Percentiles rank a stretch among this genome's conserved stretches.
Evolutionary conservation across 2,888 invertebrate species (phyloP).

Genomic region (Cacoxenus indagator): DNA sequence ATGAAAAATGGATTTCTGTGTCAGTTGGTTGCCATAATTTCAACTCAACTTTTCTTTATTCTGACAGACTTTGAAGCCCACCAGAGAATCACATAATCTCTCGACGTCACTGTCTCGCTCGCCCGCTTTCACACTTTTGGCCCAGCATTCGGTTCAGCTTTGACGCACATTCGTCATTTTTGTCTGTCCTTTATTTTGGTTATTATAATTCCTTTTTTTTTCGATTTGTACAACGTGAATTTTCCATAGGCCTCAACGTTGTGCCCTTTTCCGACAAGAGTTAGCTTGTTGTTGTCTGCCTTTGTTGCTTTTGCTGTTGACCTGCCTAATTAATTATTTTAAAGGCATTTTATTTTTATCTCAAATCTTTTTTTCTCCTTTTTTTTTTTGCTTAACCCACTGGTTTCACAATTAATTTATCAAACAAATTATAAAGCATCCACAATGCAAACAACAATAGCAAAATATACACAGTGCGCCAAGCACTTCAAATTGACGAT

Average conservation of each 20-base stretch:
- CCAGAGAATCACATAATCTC: background rate
- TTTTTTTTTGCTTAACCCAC: slow-evolving; percentile 32
- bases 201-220: background rate
- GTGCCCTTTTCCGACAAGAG: slow-evolving; percentile 6
- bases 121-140: background rate
- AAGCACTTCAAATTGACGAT: background rate
- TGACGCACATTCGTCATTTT: slow-evolving; percentile 60
- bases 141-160: slow-evolving; percentile 28
- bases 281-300: slow-evolving; percentile 13
- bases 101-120: background rate
- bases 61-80: slow-evolving; percentile 9
- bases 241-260: slow-evolving; percentile 16
- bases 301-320: slow-evolving; percentile 33
- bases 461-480: background rate
- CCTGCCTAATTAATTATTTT: slow-evolving; percentile 61
- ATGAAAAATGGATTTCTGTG: slow-evolving; percentile 63
- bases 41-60: slow-evolving; percentile 31
- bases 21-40: slow-evolving; percentile 63
- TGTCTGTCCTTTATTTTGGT: background rate
- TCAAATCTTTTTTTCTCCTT: slow-evolving; percentile 36
- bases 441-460: slow-evolving; percentile 40
- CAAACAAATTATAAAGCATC: slow-evolving; percentile 58
- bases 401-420: slow-evolving; percentile 56
- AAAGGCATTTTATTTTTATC: slow-evolving; percentile 39
- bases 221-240: slow-evolving; percentile 1